A percentile compares a stretch with the other conserved stretches of the same genome.
phyloP scores from a whole-genome alignment of 2,888 invertebrate species.

The Pardosa pseudoannulata region DNA sequence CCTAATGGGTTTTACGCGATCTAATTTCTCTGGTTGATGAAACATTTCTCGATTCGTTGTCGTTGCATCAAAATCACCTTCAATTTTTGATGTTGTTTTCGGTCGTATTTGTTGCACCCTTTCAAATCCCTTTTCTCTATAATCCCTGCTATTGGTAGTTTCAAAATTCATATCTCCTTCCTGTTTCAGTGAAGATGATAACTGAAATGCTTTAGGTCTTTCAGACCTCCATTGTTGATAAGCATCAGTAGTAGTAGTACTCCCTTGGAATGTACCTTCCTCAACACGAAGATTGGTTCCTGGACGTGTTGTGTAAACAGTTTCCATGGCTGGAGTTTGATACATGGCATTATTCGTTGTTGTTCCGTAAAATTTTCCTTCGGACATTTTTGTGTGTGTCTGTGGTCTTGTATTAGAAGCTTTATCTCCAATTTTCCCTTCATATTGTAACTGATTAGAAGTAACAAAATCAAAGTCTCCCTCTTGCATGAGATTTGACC shows the following conservation, averaged over 20 bases:
- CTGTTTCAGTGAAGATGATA: constrained; percentile 41
- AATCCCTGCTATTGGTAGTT: constrained; percentile 63
- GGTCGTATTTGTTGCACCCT: constrained; percentile 54
- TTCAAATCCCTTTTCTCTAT: constrained; percentile 30
- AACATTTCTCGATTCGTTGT: constrained; percentile 63
- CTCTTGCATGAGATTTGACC: constrained; percentile 65
- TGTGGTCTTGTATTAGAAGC: constrained; percentile 32
- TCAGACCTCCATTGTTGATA: constrained; percentile 39
- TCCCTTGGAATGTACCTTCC: constrained; percentile 21
- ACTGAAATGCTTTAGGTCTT: constrained; percentile 29
- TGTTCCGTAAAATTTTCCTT: constrained; percentile 46
- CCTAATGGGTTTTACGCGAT: constrained; percentile 51
- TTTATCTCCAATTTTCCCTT: constrained; percentile 31
- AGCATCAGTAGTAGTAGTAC: constrained; percentile 43
- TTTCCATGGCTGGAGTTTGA: constrained; percentile 26
- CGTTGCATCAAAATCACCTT: constrained; percentile 58
- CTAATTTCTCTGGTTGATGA: constrained; percentile 28
- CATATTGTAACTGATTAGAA: constrained; percentile 45
- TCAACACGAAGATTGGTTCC: constrained; percentile 24
- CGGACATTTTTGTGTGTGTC: constrained; percentile 38
- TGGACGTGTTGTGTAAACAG: constrained; percentile 21
- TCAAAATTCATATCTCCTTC: constrained; percentile 73
- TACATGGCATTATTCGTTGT: constrained; percentile 59
- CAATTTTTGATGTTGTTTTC: constrained; percentile 49
- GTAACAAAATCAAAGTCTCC: constrained; percentile 73